Evolutionary conservation across 2,888 invertebrate species (phyloP).

Genomic region (Andrena fulva): DNA sequence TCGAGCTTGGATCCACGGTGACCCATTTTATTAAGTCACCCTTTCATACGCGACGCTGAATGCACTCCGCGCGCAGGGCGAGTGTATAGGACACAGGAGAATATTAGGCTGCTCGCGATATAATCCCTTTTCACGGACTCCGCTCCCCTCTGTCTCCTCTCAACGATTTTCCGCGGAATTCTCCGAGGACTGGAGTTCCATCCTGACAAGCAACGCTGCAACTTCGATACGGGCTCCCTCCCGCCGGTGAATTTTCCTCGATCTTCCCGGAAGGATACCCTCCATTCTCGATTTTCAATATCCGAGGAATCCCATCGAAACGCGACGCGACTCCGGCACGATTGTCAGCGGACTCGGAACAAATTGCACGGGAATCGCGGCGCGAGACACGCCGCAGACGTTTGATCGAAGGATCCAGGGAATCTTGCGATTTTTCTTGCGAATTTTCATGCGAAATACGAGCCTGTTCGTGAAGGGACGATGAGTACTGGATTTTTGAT

Average conservation of each 20-base stretch:
- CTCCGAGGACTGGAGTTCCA: constrained; percentile 14
- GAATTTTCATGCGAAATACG: not conserved
- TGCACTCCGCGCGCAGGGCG: not conserved
- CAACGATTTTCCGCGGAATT: constrained; percentile 50
- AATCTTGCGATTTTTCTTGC: not conserved
- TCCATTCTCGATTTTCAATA: constrained; percentile 60
- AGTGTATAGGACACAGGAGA: not conserved
- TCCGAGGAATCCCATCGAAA: constrained; percentile 32
- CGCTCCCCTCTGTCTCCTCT: constrained; percentile 19
- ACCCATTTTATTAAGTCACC: constrained; percentile 39
- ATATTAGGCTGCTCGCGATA: constrained; percentile 44
- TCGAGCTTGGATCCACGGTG: constrained; percentile 11
- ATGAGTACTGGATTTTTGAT: too few relatives aligned
- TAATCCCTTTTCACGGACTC: constrained; percentile 29
- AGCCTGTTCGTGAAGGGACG: too few relatives aligned
- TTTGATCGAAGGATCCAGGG: not conserved
- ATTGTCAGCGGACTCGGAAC: not conserved
- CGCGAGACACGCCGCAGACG: not conserved
- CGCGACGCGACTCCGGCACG: constrained; percentile 11
- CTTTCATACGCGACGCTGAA: constrained; percentile 30
- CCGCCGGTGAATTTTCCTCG: constrained; percentile 30
- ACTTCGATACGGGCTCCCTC: constrained; percentile 13
- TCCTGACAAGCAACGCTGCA: constrained; percentile 23
- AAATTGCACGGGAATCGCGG: constrained; percentile 19
- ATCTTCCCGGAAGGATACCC: constrained; percentile 35